Percentiles rank a stretch among this genome's conserved stretches.
Conservation (phyloP, 1,140 invertebrate genomes). For the Psilanteris sp. region DNA sequence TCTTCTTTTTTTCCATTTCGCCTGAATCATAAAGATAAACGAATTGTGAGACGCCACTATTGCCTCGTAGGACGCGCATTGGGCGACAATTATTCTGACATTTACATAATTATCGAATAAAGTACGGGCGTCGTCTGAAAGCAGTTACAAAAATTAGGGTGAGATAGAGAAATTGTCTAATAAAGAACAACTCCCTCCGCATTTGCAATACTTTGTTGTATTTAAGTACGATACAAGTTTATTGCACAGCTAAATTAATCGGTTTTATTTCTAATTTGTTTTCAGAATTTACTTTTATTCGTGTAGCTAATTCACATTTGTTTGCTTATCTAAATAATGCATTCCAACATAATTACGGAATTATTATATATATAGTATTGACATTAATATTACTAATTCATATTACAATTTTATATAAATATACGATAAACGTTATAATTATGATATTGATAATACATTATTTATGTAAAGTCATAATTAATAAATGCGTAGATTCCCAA, state of each 20-base stretch:
- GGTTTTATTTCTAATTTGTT: constrained; percentile 9
- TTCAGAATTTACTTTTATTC: neutral
- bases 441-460: too few relatives aligned
- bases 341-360: too few relatives aligned
- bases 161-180: constrained; percentile 27
- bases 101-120: constrained; percentile 81
- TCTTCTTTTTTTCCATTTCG: constrained; percentile 52
- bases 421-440: too few relatives aligned
- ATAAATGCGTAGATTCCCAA: too few relatives aligned
- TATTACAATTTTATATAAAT: too few relatives aligned
- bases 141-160: constrained; percentile 29
- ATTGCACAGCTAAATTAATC: constrained; percentile 40
- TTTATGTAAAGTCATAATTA: too few relatives aligned
- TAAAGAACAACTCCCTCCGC: constrained; percentile 20
- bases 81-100: constrained; percentile 78
- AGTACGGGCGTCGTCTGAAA: constrained; percentile 59
- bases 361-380: too few relatives aligned
- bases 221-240: constrained; percentile 8
- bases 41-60: constrained; percentile 75
- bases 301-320: too few relatives aligned
- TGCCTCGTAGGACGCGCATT: constrained; percentile 75
- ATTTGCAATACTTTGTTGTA: constrained; percentile 29
- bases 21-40: constrained; percentile 78
- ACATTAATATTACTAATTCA: too few relatives aligned
- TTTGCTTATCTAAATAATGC: too few relatives aligned